Conservation (phyloP, 92 coral and sea anemone species). For the Umimayanthus kanabou region DNA sequence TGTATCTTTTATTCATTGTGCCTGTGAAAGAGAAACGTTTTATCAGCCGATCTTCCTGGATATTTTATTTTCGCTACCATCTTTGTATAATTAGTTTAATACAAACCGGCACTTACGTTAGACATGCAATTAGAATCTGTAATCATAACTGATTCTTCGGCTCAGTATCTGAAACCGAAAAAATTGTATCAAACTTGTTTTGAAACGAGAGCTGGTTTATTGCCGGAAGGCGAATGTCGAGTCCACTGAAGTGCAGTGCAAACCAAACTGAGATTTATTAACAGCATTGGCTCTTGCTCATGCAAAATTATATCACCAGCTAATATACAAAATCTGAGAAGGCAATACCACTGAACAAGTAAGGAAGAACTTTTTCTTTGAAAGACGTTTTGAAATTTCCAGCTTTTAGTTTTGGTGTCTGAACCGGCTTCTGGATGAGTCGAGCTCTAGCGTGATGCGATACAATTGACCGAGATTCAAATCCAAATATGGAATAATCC, state of each 20-base stretch:
- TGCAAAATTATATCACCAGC: not conserved
- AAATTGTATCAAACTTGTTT: not conserved
- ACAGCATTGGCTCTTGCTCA: too few species aligned
- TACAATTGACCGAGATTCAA: not conserved
- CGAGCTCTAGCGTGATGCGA: not conserved
- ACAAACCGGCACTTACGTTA: not conserved
- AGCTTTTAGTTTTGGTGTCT: not conserved
- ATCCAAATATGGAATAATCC: not conserved
- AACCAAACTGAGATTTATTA: too few species aligned
- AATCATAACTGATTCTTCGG: not conserved
- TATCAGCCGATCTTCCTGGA: not conserved
- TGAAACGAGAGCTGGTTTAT: too few species aligned
- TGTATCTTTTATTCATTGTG: too few species aligned
- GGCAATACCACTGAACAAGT: too few species aligned
- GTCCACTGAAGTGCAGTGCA: not conserved
- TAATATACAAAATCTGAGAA: too few species aligned
- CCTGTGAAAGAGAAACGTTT: not conserved
- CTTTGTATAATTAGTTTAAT: too few species aligned
- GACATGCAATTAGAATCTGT: not conserved
- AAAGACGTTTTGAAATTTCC: not conserved
- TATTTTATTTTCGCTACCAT: not conserved
- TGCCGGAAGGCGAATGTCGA: not conserved
- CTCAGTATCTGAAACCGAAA: not conserved
- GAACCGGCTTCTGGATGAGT: too few species aligned
- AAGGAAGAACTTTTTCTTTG: not conserved